Evolutionary conservation across 1,140 invertebrate genomes (phyloP).

Genomic region (Eciton burchellii): DNA sequence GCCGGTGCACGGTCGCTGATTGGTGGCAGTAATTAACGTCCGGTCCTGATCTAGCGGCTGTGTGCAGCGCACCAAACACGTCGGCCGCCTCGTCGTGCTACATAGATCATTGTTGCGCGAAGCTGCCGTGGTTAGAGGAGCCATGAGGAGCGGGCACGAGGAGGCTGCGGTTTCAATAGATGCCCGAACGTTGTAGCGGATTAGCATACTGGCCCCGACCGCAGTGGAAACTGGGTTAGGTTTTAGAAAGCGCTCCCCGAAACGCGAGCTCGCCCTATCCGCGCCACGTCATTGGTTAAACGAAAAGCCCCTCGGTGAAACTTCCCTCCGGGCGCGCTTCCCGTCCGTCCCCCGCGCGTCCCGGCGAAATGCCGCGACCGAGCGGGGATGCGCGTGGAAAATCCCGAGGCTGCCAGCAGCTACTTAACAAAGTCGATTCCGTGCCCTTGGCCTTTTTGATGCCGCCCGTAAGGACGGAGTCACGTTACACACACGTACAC

Average conservation of each 20-base stretch:
- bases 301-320: constrained; percentile 67
- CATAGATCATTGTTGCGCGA: constrained; percentile 81
- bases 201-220: constrained; percentile 76
- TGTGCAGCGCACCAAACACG: constrained; percentile 73
- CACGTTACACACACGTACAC: no score
- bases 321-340: constrained; percentile 55
- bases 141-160: constrained; percentile 68
- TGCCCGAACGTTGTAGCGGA: constrained; percentile 73
- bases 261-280: constrained; percentile 27
- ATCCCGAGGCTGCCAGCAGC: not conserved
- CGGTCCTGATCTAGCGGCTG: constrained; percentile 78
- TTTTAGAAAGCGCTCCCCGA: constrained; percentile 65
- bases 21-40: constrained; percentile 82
- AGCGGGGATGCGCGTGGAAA: constrained; percentile 21
- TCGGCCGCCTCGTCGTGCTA: constrained; percentile 71
- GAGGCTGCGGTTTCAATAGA: constrained; percentile 78
- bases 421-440: constrained; percentile 44
- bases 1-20: constrained; percentile 75
- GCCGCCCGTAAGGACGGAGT: not conserved
- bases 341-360: constrained; percentile 22
- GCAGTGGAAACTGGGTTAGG: constrained; percentile 75
- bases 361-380: constrained; percentile 48
- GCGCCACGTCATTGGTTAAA: constrained; percentile 65
- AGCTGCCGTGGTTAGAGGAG: constrained; percentile 73
- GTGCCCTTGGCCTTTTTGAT: constrained; percentile 25